Evolutionary conservation across 1,140 invertebrate genomes (phyloP), one percentile per base, ranked within the genome.

Genomic region (Neodiprion virginianus): DNA sequence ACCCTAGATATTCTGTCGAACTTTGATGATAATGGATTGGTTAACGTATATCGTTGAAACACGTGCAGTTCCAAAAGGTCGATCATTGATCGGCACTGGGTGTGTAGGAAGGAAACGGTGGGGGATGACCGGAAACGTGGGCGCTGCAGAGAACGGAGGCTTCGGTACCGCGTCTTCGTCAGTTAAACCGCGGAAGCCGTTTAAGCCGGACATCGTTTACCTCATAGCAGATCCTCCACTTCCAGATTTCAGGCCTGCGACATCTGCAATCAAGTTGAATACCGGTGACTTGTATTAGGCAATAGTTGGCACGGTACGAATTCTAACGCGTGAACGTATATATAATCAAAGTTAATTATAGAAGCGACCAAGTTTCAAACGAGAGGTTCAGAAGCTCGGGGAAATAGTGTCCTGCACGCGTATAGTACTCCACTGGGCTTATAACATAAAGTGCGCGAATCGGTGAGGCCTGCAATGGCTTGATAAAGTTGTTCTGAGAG

Each of bases 241-340:
- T 61, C 11, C n/a, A 61, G 53, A 61, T 61, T 61, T 61, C 53
- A 5, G 28, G 28, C 2, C 7, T 61, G 53, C n/a, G n/a, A 12
- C 53, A 61, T 61, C n/a, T 40, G 11, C 53, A 5, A 4, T 61
- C 53, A 61, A 17, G 5, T 61, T 61, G 11, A 40, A 40, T 40
- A 40, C 28, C 1, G 53, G 4, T 12, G n/a, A 12, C 11, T 14
- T 14, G 8, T 61, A 61, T 61, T 61, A 61, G n/a, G 53, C 8
- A 61, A 61, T 61, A 61, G 11, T 61, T 61, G 53, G 53, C 53
- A 61, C 53, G 53, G 53, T 61, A 61, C 53, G 8, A 61, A 61
- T 17, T 40, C 28, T 40, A 40, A 1, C 28, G 28, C 28, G 2
- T 40, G 2, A 40, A 40, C 5, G 28, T 40, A 40, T 40, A 40